Conservation (phyloP, 2,888 invertebrate species). For the Hypomecis punctinalis region DNA sequence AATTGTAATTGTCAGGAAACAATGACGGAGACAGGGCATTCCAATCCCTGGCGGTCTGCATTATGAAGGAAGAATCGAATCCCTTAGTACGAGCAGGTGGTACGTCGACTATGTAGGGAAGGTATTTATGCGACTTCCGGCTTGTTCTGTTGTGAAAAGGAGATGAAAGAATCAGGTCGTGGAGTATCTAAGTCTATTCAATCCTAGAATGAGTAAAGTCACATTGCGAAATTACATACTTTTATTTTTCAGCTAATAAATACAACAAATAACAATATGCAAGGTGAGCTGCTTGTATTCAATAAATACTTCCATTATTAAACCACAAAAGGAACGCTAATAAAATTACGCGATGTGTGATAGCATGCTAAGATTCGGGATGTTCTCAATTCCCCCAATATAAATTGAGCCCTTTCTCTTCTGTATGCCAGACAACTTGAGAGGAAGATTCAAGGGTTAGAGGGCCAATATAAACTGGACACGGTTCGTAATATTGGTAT, state of each 20-base stretch:
- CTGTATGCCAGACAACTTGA: slow-evolving; percentile 31
- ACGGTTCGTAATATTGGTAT: slow-evolving; percentile 54
- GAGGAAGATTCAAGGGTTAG: slow-evolving; percentile 38
- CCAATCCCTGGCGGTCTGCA: too few species aligned
- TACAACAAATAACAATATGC: slow-evolving; percentile 9
- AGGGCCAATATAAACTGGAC: slow-evolving; percentile 58
- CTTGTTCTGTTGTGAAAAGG: too few species aligned
- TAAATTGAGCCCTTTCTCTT: slow-evolving; percentile 46
- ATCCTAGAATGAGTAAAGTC: too few species aligned
- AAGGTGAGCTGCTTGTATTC: too few species aligned
- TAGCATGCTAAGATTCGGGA: slow-evolving; percentile 54
- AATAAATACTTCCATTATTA: slow-evolving; percentile 35
- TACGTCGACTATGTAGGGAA: too few species aligned
- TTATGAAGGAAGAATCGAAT: too few species aligned
- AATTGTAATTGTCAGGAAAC: too few species aligned
- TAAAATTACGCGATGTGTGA: slow-evolving; percentile 48
- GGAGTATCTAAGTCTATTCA: too few species aligned
- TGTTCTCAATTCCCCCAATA: slow-evolving; percentile 49
- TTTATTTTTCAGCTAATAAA: neutral
- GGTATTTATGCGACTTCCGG: too few species aligned
- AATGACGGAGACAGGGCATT: too few species aligned
- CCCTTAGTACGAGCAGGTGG: too few species aligned
- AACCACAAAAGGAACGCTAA: slow-evolving; percentile 37
- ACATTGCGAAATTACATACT: neutral
- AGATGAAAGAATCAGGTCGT: too few species aligned